These are phyloP conservation scores for Cosmorhoe ocellata DNA, from an alignment of 2,888 invertebrate genomes.

Conservation along the genomic window DNA sequence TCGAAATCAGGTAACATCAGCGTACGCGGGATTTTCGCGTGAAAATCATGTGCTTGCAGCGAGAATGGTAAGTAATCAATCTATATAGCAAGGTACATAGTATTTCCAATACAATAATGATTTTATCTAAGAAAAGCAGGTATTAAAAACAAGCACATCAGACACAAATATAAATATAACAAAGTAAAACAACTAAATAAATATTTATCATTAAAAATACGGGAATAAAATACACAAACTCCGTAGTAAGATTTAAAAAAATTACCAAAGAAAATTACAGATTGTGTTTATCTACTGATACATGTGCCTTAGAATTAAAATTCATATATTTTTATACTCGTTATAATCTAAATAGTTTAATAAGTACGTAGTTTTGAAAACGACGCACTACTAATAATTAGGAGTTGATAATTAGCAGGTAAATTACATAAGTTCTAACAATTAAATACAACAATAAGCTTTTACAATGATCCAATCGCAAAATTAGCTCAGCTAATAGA, in stretches of 20 bases:
- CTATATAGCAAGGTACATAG: too few relatives aligned
- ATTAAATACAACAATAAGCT: constrained; percentile 6
- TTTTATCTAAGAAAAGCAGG: not conserved
- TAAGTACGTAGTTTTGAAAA: constrained; percentile 29
- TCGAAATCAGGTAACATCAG: too few relatives aligned
- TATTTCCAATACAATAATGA: not conserved
- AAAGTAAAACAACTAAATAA: not conserved
- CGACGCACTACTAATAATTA: constrained; percentile 23
- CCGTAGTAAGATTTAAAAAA: not conserved
- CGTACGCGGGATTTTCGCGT: too few relatives aligned
- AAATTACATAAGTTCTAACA: constrained; percentile 1
- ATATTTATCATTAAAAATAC: not conserved
- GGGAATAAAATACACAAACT: not conserved
- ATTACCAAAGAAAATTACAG: not conserved
- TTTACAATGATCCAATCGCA: constrained; percentile 7
- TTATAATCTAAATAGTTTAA: constrained; percentile 22
- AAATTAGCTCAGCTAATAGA: constrained; percentile 36
- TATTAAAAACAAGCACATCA: not conserved
- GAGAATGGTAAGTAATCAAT: too few relatives aligned
- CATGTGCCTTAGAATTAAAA: constrained; percentile 20
- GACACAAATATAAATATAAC: not conserved
- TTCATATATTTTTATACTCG: constrained; percentile 19
- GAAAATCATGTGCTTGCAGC: too few relatives aligned
- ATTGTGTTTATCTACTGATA: constrained; percentile 9
- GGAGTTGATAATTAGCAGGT: constrained; percentile 3